phyloP scores from a whole-genome alignment of 2,113 vertebrate genomes.

The Aegypius monachus region DNA sequence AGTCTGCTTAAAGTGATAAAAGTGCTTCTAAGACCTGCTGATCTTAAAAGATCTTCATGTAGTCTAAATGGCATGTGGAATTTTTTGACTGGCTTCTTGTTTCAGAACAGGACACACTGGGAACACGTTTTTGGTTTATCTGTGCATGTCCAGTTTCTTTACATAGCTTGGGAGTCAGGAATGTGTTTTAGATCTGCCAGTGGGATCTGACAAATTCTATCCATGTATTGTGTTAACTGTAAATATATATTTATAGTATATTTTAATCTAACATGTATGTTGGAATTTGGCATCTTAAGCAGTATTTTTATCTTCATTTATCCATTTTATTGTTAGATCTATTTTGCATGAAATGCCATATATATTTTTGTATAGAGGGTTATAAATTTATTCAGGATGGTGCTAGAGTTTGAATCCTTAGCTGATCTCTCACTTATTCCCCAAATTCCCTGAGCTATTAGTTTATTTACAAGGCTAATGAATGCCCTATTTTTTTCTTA shows the following conservation, averaged over 20 bases:
- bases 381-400: background rate
- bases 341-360: background rate
- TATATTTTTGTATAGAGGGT: background rate
- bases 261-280: background rate
- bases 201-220: background rate
- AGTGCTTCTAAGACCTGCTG: background rate
- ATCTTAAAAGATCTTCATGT: background rate
- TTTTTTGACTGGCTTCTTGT: background rate
- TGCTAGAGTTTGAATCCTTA: background rate
- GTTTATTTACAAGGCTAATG: background rate
- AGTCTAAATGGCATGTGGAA: no score
- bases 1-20: background rate
- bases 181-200: background rate
- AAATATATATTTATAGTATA: background rate
- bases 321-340: background rate
- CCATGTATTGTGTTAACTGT: background rate
- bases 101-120: background rate
- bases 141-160: background rate
- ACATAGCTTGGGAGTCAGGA: background rate
- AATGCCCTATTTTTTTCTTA: background rate
- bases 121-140: background rate
- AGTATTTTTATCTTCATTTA: background rate
- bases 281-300: background rate
- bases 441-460: background rate
- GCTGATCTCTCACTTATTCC: background rate